Conservation (phyloP, 2,888 invertebrate genomes). For the Apotomis capreana region DNA sequence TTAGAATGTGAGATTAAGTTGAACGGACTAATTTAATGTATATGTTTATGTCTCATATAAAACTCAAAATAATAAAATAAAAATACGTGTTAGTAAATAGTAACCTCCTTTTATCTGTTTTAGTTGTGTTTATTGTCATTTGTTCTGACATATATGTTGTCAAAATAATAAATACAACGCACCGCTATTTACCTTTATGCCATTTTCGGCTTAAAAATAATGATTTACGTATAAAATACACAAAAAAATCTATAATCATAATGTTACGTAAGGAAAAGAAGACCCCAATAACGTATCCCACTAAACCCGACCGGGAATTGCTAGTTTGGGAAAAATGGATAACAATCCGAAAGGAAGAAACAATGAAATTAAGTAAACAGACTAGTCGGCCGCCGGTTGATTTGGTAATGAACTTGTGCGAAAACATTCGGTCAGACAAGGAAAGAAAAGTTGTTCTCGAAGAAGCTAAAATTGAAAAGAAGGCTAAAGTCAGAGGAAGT, state of each 20-base stretch:
- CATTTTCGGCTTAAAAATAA: too few relatives aligned
- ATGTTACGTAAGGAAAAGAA: slow-evolving; percentile 23
- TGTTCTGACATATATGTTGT: background rate
- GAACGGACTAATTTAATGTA: too few relatives aligned
- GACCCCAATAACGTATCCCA: slow-evolving; percentile 46
- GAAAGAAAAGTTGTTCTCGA: slow-evolving; percentile 68
- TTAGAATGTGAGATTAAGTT: too few relatives aligned
- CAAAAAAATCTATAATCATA: background rate
- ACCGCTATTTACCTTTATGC: background rate
- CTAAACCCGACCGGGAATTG: slow-evolving; percentile 64
- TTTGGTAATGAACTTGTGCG: slow-evolving; percentile 68
- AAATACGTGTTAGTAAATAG: too few relatives aligned
- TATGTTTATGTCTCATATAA: too few relatives aligned
- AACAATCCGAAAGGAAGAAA: slow-evolving; percentile 67
- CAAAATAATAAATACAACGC: background rate
- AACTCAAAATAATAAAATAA: too few relatives aligned
- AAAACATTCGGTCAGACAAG: slow-evolving; percentile 62
- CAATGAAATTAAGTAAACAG: slow-evolving; percentile 53
- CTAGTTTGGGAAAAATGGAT: slow-evolving; percentile 75
- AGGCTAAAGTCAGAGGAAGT: slow-evolving; percentile 57
- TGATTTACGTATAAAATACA: background rate
- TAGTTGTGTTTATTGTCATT: too few relatives aligned
- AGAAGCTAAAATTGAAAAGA: slow-evolving; percentile 65
- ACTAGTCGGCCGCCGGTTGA: slow-evolving; percentile 61
- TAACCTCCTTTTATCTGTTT: too few relatives aligned